Evolutionary conservation across 2,888 invertebrate genomes (phyloP).

Genomic region (Drosophila emarginata): DNA sequence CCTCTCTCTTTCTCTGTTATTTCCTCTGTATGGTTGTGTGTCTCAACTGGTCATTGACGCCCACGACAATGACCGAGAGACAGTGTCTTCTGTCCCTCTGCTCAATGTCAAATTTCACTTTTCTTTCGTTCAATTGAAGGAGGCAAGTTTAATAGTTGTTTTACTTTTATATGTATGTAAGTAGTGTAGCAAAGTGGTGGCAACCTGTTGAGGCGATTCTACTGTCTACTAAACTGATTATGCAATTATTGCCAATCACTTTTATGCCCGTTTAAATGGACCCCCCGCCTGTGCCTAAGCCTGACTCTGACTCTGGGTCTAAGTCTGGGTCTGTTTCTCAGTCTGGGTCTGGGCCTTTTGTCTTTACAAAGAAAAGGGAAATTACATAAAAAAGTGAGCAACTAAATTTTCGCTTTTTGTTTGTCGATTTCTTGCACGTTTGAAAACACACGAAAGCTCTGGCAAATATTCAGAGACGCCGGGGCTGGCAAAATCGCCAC

Average conservation of each 20-base stretch:
- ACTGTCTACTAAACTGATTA: constrained; percentile 57
- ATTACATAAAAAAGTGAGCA: constrained; percentile 76
- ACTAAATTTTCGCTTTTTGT: constrained; percentile 65
- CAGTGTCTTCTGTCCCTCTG: neutral
- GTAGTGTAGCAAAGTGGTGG: neutral
- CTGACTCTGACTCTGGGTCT: constrained; percentile 18
- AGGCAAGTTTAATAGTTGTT: neutral
- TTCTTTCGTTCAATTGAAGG: constrained; percentile 11
- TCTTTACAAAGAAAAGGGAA: constrained; percentile 72
- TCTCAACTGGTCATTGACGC: constrained; percentile 65
- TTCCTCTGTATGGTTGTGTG: too few relatives aligned
- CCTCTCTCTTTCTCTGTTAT: too few relatives aligned
- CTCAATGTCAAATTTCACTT: constrained; percentile 74
- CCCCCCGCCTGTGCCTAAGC: constrained; percentile 56
- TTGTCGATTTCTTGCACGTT: constrained; percentile 66
- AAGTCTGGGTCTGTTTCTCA: constrained; percentile 15
- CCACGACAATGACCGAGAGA: constrained; percentile 25
- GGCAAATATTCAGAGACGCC: constrained; percentile 64
- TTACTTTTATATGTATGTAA: too few relatives aligned
- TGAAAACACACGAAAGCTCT: constrained; percentile 57
- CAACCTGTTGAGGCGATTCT: constrained; percentile 71
- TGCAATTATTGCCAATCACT: constrained; percentile 77
- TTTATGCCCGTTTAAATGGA: constrained; percentile 69
- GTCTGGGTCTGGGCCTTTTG: constrained; percentile 34
- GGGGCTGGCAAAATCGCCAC: constrained; percentile 67